Conservation (phyloP, 2,888 invertebrate genomes). For the Cosmia pyralina region DNA sequence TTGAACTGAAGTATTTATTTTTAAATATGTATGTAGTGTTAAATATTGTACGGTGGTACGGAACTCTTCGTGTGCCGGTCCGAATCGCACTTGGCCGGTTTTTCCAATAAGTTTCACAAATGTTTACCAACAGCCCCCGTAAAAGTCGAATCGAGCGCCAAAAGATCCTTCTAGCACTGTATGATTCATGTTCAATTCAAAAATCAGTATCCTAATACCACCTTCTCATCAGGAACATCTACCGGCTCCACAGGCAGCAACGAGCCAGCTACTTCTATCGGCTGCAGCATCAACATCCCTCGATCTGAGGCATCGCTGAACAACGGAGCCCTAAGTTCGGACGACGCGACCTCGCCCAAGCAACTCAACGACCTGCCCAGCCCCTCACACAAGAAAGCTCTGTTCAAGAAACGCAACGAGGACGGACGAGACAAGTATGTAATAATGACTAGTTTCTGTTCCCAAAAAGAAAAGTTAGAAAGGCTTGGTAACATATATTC, state of each 20-base stretch:
- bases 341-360: slow-evolving; percentile 53
- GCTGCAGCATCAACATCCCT: slow-evolving; percentile 24
- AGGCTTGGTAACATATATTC: background rate
- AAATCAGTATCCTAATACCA: background rate
- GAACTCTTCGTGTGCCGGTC: too few relatives aligned
- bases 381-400: slow-evolving; percentile 93
- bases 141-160: background rate
- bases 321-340: slow-evolving; percentile 52
- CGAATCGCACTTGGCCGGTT: too few relatives aligned
- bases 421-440: slow-evolving; percentile 97
- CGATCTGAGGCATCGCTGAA: slow-evolving; percentile 40
- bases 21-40: too few relatives aligned
- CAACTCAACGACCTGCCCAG: slow-evolving; percentile 87
- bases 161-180: background rate
- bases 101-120: background rate
- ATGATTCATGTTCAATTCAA: background rate
- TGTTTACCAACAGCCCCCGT: background rate
- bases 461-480: background rate
- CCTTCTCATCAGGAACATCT: slow-evolving; percentile 77
- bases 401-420: slow-evolving; percentile 96
- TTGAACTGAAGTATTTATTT: too few relatives aligned
- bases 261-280: slow-evolving; percentile 65
- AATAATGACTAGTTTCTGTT: background rate
- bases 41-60: too few relatives aligned
- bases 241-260: slow-evolving; percentile 81